A percentile compares a stretch with the other conserved stretches of the same genome.
phyloP scores from a whole-genome alignment of 2,888 invertebrate species.

The Aricia artaxerxes region DNA sequence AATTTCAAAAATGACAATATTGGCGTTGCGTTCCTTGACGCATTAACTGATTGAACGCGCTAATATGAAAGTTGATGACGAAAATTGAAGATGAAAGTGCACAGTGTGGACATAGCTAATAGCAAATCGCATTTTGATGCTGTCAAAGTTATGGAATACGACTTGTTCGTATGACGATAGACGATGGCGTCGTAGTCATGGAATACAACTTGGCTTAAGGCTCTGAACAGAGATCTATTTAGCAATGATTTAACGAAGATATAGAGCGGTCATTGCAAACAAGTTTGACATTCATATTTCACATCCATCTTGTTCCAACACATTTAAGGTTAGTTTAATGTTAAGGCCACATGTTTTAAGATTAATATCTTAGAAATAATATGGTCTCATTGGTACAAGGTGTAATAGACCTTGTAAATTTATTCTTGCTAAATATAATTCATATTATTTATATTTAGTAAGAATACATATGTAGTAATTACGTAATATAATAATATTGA shows the following conservation, averaged over 20 bases:
- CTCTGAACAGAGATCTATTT: neutral
- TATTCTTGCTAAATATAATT: neutral
- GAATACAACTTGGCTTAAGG: neutral
- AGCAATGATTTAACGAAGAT: neutral
- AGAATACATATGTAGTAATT: too few relatives aligned
- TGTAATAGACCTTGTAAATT: neutral
- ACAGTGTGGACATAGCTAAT: too few relatives aligned
- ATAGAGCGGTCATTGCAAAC: conserved; percentile 9
- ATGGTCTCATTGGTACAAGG: neutral
- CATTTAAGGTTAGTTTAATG: conserved; percentile 4
- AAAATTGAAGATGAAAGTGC: too few relatives aligned
- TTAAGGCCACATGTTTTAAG: neutral
- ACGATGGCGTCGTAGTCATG: neutral
- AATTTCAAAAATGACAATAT: too few relatives aligned
- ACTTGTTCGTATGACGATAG: neutral
- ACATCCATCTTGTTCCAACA: neutral
- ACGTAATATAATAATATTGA: too few relatives aligned
- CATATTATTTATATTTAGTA: too few relatives aligned
- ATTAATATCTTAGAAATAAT: neutral
- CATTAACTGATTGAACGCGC: too few relatives aligned
- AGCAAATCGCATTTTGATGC: too few relatives aligned
- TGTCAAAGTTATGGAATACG: too few relatives aligned
- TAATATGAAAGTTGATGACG: too few relatives aligned
- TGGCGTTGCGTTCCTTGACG: too few relatives aligned
- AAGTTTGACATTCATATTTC: conserved; percentile 3